These are phyloP conservation scores for Amphilophus citrinellus DNA, from an alignment of 2,113 vertebrate species.

Conservation along the genomic window DNA sequence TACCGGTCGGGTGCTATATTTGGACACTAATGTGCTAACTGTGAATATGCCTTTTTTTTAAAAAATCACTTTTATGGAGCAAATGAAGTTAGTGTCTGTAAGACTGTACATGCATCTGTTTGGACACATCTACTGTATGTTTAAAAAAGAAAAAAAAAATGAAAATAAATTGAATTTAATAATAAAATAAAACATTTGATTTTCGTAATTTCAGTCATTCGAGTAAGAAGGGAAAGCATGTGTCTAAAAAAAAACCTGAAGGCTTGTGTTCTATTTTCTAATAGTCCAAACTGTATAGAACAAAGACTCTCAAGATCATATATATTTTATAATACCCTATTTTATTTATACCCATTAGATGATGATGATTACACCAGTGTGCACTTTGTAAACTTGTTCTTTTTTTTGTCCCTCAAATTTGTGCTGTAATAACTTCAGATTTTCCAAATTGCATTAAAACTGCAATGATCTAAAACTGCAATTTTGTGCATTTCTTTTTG, in stretches of 20 bases:
- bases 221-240: conserved; percentile 33
- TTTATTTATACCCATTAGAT: conserved; percentile 58
- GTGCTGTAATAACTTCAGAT: conserved; percentile 53
- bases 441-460: conserved; percentile 62
- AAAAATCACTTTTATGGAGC: conserved; percentile 35
- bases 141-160: background rate
- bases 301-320: conserved; percentile 55
- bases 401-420: conserved; percentile 25
- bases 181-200: background rate
- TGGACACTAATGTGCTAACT: conserved; percentile 53
- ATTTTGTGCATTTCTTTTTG: background rate
- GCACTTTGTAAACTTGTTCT: conserved; percentile 36
- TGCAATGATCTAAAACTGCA: conserved; percentile 2
- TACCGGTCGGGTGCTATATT: conserved; percentile 45
- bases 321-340: conserved; percentile 62
- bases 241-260: conserved; percentile 20
- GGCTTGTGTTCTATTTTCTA: conserved; percentile 47
- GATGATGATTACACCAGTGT: conserved; percentile 9
- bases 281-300: conserved; percentile 53
- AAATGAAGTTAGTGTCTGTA: conserved; percentile 43
- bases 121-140: conserved; percentile 23
- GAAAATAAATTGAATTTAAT: conserved; percentile 10
- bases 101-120: conserved; percentile 19
- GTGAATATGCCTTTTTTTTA: conserved; percentile 67
- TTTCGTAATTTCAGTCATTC: conserved; percentile 7